Evolutionary conservation across 2,888 invertebrate species (phyloP).

Genomic region (Sturmia bella): DNA sequence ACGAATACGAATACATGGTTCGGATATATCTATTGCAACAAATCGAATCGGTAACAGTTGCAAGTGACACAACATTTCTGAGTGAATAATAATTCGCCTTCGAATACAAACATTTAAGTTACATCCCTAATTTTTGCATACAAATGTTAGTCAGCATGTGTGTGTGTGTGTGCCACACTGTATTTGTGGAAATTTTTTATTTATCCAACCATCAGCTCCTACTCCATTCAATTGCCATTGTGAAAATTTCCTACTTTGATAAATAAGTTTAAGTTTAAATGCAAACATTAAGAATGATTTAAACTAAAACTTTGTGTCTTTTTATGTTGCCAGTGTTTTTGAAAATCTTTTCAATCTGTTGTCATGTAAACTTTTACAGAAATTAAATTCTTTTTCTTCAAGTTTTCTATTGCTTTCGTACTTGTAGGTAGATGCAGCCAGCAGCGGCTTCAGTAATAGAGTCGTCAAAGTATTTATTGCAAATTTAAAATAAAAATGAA

Average conservation of each 20-base stretch:
- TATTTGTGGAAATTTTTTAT: constrained; percentile 16
- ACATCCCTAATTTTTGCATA: not conserved
- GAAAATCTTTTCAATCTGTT: constrained; percentile 44
- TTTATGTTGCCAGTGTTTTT: constrained; percentile 22
- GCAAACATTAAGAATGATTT: constrained; percentile 70
- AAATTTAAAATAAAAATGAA: constrained; percentile 49
- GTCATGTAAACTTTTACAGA: constrained; percentile 43
- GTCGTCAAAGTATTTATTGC: constrained; percentile 54
- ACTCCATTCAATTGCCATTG: constrained; percentile 26
- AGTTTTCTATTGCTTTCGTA: not conserved
- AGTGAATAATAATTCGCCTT: not conserved
- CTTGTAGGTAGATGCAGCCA: constrained; percentile 24
- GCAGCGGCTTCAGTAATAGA: constrained; percentile 26
- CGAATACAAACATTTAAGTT: not conserved
- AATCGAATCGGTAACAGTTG: too few relatives aligned
- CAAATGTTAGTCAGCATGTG: not conserved
- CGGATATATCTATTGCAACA: too few relatives aligned
- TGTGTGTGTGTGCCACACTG: not conserved
- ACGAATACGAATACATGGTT: too few relatives aligned
- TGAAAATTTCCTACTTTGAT: constrained; percentile 51
- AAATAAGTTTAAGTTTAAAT: constrained; percentile 67
- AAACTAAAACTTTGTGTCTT: constrained; percentile 55
- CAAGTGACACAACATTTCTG: too few relatives aligned
- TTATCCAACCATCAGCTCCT: constrained; percentile 38
- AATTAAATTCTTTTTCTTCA: not conserved